phyloP scores from a whole-genome alignment of 2,888 invertebrate genomes.

The Monopis laevigella region DNA sequence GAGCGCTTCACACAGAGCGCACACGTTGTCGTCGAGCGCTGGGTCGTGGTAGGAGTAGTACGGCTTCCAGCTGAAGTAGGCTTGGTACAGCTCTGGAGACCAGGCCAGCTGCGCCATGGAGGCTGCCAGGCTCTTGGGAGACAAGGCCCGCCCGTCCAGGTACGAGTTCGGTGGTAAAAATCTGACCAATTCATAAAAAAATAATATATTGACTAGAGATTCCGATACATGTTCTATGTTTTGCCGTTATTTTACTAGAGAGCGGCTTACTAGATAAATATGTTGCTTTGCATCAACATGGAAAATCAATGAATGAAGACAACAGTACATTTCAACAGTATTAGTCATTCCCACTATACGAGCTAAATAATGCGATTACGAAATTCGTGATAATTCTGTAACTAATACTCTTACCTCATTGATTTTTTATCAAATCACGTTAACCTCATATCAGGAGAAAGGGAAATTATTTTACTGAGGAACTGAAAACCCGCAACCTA shows the following conservation, averaged over 20 bases:
- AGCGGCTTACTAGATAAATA: neutral
- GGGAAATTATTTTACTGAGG: too few species aligned
- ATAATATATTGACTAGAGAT: neutral
- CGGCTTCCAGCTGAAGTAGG: conserved; percentile 39
- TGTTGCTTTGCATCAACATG: neutral
- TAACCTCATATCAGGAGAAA: too few species aligned
- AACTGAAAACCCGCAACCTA: too few species aligned
- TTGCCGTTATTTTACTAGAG: neutral
- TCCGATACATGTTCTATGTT: neutral
- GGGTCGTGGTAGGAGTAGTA: conserved; percentile 33
- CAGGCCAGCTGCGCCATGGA: conserved; percentile 30
- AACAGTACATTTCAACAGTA: too few species aligned
- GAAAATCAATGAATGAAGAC: neutral
- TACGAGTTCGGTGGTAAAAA: conserved; percentile 52
- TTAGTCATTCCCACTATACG: too few species aligned
- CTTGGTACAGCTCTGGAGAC: conserved; percentile 29
- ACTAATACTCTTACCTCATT: too few species aligned
- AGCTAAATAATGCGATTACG: too few species aligned
- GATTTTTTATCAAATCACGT: too few species aligned
- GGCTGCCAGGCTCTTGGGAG: conserved; percentile 28
- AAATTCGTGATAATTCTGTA: too few species aligned
- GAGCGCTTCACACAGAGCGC: conserved; percentile 37
- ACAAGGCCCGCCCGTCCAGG: conserved; percentile 30
- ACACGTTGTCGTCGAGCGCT: conserved; percentile 28
- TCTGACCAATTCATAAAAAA: conserved; percentile 27